Base-by-base conservation (phyloP, 1,140 invertebrate species). In the Drosophila neocordata region DNA sequence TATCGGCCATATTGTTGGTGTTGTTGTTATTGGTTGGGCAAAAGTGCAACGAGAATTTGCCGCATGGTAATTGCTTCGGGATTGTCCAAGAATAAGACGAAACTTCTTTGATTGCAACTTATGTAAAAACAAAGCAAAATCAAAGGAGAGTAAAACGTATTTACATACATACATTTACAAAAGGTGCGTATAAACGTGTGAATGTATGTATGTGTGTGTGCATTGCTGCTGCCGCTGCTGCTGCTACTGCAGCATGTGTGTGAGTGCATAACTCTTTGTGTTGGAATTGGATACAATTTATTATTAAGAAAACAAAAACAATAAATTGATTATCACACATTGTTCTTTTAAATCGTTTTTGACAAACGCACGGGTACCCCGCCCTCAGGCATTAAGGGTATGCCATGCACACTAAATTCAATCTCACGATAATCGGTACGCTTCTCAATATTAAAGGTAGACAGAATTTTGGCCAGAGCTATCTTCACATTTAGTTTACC, bases 401-500 rank as follows among this genome's bases (percentile, higher is more conserved):
- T 6, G 15, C 82, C 82, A 5, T 73, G 8, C 0, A 78, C 56
- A 0, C 56, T 66, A 1, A 85, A 79, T 9, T 85, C 71, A 12
- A 85, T 78, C n/a, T 85, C 82, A 0, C 12, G 53, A 12, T 69
- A 68, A n/a, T 79, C 56, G 13, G 24, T 8, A 1, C 59, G 44
- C 0, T 57, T 65, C 15, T 84, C 80, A 31, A 91, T 35, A 12
- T 79, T 59, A 38, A 78, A 91, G 38, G 67, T 91, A 5, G 77
- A 71, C 2, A 91, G 56, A 12, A 91, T 65, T 62, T 88, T 91
- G 51, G 74, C 69, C 8, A 91, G 6, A 0, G 85, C 90, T 13
- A 91, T 62, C 51, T 91, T 91, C 0, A 81, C 73, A 57, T 88
- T 91, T 4, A 91, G 11, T 12, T 79, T 81, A 15, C 89, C 89